Base-by-base conservation (phyloP, 2,797 vertebrate species). In the Dryobates pubescens region DNA sequence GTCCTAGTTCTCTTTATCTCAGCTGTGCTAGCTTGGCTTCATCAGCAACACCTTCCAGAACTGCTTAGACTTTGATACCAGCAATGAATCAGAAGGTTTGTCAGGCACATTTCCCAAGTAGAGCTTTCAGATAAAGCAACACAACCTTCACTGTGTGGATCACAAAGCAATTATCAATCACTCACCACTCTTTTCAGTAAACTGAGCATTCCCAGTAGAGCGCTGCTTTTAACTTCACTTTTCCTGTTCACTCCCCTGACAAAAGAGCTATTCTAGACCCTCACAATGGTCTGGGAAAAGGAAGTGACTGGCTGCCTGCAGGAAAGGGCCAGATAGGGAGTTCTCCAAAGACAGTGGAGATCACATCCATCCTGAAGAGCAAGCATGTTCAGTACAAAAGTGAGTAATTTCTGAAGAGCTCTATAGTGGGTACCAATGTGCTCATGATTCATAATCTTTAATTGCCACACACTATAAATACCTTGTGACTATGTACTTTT, bases 141-240 rank as follows among this genome's bases (percentile, higher is more conserved):
- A 63, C 58, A 94, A n/a, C 61, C 74, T 86, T 70, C n/a, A 59
- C 38, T 72, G 47, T 36, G 23, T 34, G 47, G 58, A 36, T 34
- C 18, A 38, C 56, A 67, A 64, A 20, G 54, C 68, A 59, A 12
- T 70, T 90, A 67, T 65, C 59, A 63, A 43, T 78, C 88, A 85
- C 45, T 94, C 76, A 58, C 7, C 38, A 43, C 54, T 57, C 58
- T 68, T 72, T 89, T 36, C 13, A 58, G 49, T 56, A 72, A 79
- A 1, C 38, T 47, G 29, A 73, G 9, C 69, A 81, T 78, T 95
- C 90, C 88, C 84, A 81, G 34, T 5, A 69, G 56, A 88, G 15
- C 26, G 64, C 49, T 72, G 26, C 82, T 96, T 95, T 93, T 87
- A 90, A 73, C 80, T 87, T 88, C 43, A 45, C 12, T 89, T 84